A percentile compares a stretch with the other conserved stretches of the same genome.
These are phyloP conservation scores for Siniperca scherzeri DNA, from an alignment of 2,797 vertebrate species.

Conservation along the genomic window DNA sequence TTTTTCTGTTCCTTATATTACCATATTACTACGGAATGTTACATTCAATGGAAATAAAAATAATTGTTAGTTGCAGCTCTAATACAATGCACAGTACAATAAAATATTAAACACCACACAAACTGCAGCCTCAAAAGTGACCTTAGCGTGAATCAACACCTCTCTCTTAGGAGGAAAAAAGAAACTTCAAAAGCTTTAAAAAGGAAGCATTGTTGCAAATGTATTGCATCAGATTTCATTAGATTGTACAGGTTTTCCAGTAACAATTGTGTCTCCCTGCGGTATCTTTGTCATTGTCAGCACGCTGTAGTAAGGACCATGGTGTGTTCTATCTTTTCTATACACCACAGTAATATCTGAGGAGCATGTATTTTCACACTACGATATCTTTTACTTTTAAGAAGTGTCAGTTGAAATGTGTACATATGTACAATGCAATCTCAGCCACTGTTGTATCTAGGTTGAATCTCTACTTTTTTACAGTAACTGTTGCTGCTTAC, in stretches of 20 bases:
- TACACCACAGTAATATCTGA: conserved; percentile 11
- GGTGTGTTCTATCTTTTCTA: neutral
- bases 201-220: conserved; percentile 24
- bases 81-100: neutral
- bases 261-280: neutral
- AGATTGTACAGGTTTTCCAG: conserved; percentile 15
- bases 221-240: conserved; percentile 33
- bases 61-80: neutral
- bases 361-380: conserved; percentile 4
- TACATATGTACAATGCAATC: neutral
- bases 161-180: neutral
- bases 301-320: neutral
- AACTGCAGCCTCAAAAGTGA: neutral
- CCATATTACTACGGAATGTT: too few species aligned
- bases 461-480: neutral
- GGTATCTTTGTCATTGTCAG: conserved; percentile 26
- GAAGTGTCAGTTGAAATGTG: neutral
- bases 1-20: neutral
- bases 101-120: neutral
- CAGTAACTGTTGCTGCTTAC: neutral
- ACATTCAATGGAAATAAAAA: neutral
- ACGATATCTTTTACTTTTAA: conserved; percentile 3
- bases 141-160: conserved; percentile 3
- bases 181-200: conserved; percentile 32
- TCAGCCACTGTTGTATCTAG: neutral